Base-by-base conservation (phyloP, 1,140 invertebrate genomes). In the Mylabris phalerata region DNA sequence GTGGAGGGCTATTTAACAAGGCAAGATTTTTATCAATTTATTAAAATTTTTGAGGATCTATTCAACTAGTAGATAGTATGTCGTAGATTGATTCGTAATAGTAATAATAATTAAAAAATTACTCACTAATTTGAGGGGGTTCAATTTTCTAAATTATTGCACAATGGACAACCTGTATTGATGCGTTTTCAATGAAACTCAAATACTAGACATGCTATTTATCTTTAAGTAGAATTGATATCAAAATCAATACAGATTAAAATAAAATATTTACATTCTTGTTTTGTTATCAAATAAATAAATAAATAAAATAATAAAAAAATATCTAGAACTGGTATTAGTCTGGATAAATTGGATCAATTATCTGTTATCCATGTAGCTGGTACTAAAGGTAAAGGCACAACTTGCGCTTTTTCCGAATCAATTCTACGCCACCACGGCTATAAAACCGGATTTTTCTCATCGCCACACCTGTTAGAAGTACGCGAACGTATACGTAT, bases 321-420 rank as follows among this genome's bases (percentile, higher is more conserved):
- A 44, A 39, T 43, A 58, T 61, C 27, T 58, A 74, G 86, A 55
- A 81, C 80, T 50, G 90, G 90, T 13, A 72, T 95, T 1, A 73
- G 76, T 13, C 38, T 84, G 13, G 74, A 84, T 2, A 78, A 81
- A 48, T 69, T 93, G 32, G 82, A 91, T 60, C 70, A 75, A 13
- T 70, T 98, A 9, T 87, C 89, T 50, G 79, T 95, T 5, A 95
- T 99, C 65, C 95, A 98, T 79, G 84, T 98, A 1, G 80, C 91
- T 65, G 98, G 98, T 4, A 98, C 95, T 0, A 99, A 99, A 80
- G 96, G 96, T 39, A 92, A 92, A 81, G 89, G 89, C 13, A 96
- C 94, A 10, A 98, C 95, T 0, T 96, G 95, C 75, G 94, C 95
- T 0, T 89, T 93, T 71, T 83, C 84, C 48, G 98, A 99, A 71